Evolutionary conservation across 1,140 invertebrate species (phyloP), one percentile per base, ranked within the genome.

Genomic region (Lepeophtheirus salmonis): DNA sequence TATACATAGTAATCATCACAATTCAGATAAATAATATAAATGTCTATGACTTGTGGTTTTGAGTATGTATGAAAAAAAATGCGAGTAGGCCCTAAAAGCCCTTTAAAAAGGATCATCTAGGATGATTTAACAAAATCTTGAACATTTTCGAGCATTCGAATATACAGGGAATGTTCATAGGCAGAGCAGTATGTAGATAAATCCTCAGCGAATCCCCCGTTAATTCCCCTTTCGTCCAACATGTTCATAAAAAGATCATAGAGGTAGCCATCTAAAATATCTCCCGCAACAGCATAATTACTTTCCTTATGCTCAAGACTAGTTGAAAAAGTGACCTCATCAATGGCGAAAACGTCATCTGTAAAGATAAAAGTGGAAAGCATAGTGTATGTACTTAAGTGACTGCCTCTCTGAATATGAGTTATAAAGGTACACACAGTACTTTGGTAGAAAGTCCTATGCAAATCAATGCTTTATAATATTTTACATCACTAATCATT

Each of bases 231-330:
- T 67, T 95, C 89, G 69, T 94, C 89, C 55, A 96, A 74, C 61
- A 87, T 77, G 67, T 92, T 91, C 84, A 95, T 87, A 49, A 95
- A 72, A 18, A 94, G 75, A 70, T 95, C 90, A 68, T 95, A 95
- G 14, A 61, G 59, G 21, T 61, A 59, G n/a, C 59, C 59, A 18
- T 61, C 87, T 24, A 92, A 76, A 52, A 90, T 83, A 72, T 89
- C 86, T 56, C 87, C 87, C 64, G 84, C 83, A 23, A 90, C 85
- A 1, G 83, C 79, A 25, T 61, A 61, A n/a, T 53, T 61, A 3
- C 50, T 56, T 13, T 61, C 59, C 6, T 13, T 16, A 24, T 18
- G 20, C 24, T 60, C 20, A 20, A 30, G 16, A 16, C 57, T 20
- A 3, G 86, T 78, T 67, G 79, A 89, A 25, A 90, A 76, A 1